phyloP scores from a whole-genome alignment of 2,113 vertebrate species.

The Scomber japonicus region DNA sequence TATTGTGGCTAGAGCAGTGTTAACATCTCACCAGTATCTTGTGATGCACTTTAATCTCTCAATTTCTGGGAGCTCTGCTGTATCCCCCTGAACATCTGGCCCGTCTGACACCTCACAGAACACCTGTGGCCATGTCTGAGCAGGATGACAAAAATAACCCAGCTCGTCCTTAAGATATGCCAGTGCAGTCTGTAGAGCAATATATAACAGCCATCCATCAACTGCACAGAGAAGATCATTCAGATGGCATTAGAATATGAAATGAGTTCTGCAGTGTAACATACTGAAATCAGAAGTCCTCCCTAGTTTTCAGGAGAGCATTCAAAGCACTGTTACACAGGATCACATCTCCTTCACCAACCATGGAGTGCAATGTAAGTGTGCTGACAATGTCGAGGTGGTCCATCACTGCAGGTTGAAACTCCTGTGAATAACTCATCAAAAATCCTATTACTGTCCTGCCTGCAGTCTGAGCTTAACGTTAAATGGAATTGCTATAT shows the following conservation, averaged over 20 bases:
- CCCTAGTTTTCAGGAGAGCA: no score
- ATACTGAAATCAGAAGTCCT: neutral
- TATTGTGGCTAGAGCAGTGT: no score
- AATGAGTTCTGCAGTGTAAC: neutral
- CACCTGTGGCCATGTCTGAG: neutral
- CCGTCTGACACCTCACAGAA: neutral
- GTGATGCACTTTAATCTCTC: neutral
- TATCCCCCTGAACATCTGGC: neutral
- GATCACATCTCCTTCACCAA: neutral
- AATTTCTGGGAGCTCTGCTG: neutral
- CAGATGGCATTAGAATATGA: neutral
- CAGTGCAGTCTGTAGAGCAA: neutral
- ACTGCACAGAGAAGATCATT: neutral
- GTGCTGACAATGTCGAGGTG: neutral
- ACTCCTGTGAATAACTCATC: neutral
- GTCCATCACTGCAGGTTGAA: neutral
- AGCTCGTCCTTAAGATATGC: neutral
- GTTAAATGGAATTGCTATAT: neutral
- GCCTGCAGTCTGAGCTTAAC: neutral
- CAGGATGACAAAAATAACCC: neutral
- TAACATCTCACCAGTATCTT: neutral
- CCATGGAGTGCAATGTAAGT: neutral
- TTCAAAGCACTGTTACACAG: neutral
- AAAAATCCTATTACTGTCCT: neutral
- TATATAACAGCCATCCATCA: slow-evolving; percentile 28